Evolutionary conservation across 2,888 invertebrate genomes (phyloP).

Genomic region (Ceriagrion tenellum): DNA sequence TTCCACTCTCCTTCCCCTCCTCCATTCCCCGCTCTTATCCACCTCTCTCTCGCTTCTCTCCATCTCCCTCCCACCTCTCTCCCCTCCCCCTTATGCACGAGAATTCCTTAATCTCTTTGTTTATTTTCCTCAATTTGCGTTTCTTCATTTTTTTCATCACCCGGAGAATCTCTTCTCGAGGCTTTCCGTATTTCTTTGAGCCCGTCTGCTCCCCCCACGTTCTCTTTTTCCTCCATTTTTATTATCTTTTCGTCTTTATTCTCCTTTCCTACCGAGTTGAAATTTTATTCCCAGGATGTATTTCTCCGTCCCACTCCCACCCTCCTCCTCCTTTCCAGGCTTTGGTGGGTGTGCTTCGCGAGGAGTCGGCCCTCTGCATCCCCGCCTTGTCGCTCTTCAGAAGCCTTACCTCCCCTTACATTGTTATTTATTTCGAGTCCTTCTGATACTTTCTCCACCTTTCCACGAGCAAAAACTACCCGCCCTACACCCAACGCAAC

Average conservation of each 20-base stretch:
- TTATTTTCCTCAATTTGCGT: slow-evolving; percentile 54
- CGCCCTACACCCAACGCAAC: not conserved
- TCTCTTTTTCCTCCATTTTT: not conserved
- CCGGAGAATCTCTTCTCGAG: slow-evolving; percentile 26
- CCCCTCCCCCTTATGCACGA: not conserved
- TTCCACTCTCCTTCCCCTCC: not conserved
- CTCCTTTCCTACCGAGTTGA: not conserved
- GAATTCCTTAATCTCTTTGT: slow-evolving; percentile 47
- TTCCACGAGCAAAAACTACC: not conserved
- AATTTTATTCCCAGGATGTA: not conserved
- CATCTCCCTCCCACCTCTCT: not conserved
- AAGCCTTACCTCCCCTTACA: not conserved
- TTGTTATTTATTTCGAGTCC: slow-evolving; percentile 42
- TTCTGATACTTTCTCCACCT: slow-evolving; percentile 41
- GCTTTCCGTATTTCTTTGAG: slow-evolving; percentile 34
- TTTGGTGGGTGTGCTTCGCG: not conserved
- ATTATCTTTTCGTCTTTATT: not conserved
- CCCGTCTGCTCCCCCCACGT: not conserved
- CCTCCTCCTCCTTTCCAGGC: not conserved
- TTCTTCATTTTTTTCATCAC: slow-evolving; percentile 35
- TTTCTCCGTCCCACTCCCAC: not conserved
- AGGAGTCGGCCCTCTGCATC: not conserved
- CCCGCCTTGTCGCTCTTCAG: not conserved
- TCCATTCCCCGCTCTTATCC: not conserved
- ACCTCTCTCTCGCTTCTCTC: not conserved